phyloP scores from a whole-genome alignment of 2,888 invertebrate genomes.

The Slavum lentiscoides region DNA sequence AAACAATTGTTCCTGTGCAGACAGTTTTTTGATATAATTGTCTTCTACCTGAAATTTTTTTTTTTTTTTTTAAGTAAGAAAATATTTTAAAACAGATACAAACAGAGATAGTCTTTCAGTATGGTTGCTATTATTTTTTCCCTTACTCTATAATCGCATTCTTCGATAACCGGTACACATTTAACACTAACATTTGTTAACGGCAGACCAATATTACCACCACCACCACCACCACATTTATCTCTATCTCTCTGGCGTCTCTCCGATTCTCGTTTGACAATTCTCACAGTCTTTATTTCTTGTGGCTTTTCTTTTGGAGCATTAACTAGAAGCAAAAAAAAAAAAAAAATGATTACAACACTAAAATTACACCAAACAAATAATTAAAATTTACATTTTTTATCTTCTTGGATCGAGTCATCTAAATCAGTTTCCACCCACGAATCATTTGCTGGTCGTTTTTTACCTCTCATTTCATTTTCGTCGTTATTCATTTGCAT shows the following conservation, averaged over 20 bases:
- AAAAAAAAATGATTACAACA: slow-evolving; percentile 31
- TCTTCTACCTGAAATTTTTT: slow-evolving; percentile 21
- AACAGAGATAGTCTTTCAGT: not conserved
- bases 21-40: slow-evolving; percentile 55
- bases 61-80: too few relatives aligned
- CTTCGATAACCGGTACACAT: slow-evolving; percentile 60
- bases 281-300: slow-evolving; percentile 90
- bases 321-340: slow-evolving; percentile 64
- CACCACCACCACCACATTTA: slow-evolving; percentile 61
- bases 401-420: slow-evolving; percentile 53
- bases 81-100: not conserved
- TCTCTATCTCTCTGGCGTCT: slow-evolving; percentile 80
- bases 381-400: slow-evolving; percentile 37
- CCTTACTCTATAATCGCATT: slow-evolving; percentile 56
- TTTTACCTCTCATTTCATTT: slow-evolving; percentile 59
- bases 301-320: slow-evolving; percentile 76
- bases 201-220: slow-evolving; percentile 59
- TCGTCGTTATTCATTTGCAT: slow-evolving; percentile 66
- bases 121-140: not conserved
- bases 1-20: slow-evolving; percentile 59
- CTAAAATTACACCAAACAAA: not conserved
- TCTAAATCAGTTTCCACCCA: slow-evolving; percentile 92
- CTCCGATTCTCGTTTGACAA: slow-evolving; percentile 89
- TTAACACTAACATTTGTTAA: slow-evolving; percentile 57
- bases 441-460: slow-evolving; percentile 67